Percentiles rank a stretch among this genome's conserved stretches.
phyloP scores from a whole-genome alignment of 2,888 invertebrate species.

The Rhogogaster chlorosoma region DNA sequence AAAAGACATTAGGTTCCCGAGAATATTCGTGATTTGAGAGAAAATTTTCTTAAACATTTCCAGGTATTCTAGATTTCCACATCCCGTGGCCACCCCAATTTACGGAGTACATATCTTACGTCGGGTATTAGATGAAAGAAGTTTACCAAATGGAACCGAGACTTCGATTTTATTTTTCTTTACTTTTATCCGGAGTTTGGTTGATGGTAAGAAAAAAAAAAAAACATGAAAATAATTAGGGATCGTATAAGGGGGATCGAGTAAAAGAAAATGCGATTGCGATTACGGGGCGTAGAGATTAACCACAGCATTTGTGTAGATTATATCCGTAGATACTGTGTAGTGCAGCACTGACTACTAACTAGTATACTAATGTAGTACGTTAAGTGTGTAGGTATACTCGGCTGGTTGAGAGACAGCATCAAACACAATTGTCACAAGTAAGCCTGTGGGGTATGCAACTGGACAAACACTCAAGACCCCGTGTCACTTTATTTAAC shows the following conservation, averaged over 20 bases:
- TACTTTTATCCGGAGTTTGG: not conserved
- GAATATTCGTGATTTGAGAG: not conserved
- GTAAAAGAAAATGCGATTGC: not conserved
- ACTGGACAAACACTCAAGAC: conserved; percentile 29
- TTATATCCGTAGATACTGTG: not conserved
- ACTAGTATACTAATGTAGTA: not conserved
- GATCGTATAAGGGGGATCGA: not conserved
- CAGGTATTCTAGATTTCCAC: not conserved
- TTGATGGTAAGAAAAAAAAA: not conserved
- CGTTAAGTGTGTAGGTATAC: not conserved
- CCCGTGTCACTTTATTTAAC: conserved; percentile 1
- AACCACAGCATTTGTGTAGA: not conserved
- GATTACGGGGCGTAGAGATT: conserved; percentile 15
- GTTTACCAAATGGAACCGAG: not conserved
- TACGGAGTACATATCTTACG: not conserved
- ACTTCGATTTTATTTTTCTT: not conserved
- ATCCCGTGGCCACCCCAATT: not conserved
- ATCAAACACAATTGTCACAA: not conserved
- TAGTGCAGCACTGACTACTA: not conserved
- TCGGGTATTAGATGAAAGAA: not conserved
- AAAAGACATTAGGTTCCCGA: not conserved
- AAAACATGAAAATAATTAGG: conserved; percentile 1
- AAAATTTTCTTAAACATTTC: not conserved
- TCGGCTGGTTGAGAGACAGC: not conserved
- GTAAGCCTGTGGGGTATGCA: conserved; percentile 34